Percentiles rank a stretch among this genome's conserved stretches.
These are phyloP conservation scores for Tenrec ecaudatus DNA, from an alignment of 2,113 vertebrate species.

Conservation along the genomic window DNA sequence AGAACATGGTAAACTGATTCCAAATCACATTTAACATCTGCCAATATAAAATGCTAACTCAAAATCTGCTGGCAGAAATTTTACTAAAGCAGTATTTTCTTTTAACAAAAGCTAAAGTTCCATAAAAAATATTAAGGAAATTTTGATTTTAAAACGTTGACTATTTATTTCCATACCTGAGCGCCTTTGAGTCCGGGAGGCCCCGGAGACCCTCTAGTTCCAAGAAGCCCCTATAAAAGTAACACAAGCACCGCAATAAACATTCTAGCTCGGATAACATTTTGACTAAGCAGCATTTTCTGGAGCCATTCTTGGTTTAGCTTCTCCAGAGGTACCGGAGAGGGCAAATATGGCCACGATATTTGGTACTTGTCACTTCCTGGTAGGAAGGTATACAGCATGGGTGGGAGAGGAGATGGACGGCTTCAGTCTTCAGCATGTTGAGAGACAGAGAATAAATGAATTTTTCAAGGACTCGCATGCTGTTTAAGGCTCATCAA, in stretches of 20 bases:
- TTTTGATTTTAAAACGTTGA: neutral
- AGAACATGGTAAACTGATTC: neutral
- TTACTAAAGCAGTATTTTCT: conserved; percentile 38
- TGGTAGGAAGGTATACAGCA: conserved; percentile 18
- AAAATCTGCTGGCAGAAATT: conserved; percentile 22
- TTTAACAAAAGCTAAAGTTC: conserved; percentile 25
- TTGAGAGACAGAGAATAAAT: neutral
- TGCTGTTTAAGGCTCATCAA: neutral
- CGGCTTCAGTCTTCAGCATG: neutral
- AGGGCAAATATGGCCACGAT: neutral
- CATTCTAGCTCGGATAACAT: neutral
- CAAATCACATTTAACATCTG: neutral
- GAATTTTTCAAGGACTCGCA: too few species aligned
- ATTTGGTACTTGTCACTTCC: neutral
- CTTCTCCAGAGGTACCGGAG: neutral
- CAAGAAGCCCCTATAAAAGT: conserved; percentile 91
- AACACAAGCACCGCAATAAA: conserved; percentile 68
- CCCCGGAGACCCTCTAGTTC: conserved; percentile 92
- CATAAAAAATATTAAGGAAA: conserved; percentile 33
- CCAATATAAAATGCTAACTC: conserved; percentile 57
- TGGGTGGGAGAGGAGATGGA: neutral
- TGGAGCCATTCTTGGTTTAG: neutral
- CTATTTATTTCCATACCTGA: conserved; percentile 88
- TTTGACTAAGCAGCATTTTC: neutral
- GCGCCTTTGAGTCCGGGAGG: conserved; percentile 93